A percentile compares a stretch with the other conserved stretches of the same genome.
Evolutionary conservation across 1,140 invertebrate species (phyloP).

Genomic region (Acyrthosiphon pisum): DNA sequence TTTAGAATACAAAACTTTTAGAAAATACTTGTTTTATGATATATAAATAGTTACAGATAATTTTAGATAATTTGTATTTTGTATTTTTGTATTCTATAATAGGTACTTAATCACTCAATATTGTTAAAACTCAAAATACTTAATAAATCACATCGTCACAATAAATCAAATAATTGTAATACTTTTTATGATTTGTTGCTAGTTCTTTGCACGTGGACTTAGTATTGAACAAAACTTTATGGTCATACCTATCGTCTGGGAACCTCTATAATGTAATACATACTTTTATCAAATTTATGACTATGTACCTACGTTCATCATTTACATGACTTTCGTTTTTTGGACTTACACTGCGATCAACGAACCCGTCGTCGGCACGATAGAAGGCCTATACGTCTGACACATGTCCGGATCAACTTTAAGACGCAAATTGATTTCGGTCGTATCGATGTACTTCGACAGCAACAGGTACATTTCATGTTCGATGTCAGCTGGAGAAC

Average conservation of each 20-base stretch:
- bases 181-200: neutral
- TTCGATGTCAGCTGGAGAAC: constrained; percentile 68
- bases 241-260: too few species aligned
- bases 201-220: neutral
- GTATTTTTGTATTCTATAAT: too few species aligned
- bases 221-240: too few species aligned
- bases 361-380: constrained; percentile 63
- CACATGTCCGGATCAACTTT: constrained; percentile 71
- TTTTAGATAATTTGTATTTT: neutral
- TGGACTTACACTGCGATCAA: constrained; percentile 66
- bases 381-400: constrained; percentile 62
- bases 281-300: neutral
- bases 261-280: neutral
- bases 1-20: neutral
- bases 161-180: neutral
- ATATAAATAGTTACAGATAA: neutral
- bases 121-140: neutral
- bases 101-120: too few species aligned
- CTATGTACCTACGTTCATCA: neutral
- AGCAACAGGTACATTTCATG: constrained; percentile 64
- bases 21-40: neutral
- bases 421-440: constrained; percentile 67
- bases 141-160: neutral
- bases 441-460: constrained; percentile 62
- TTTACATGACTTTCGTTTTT: neutral